Conservation (phyloP, 2,888 invertebrate species). For the Ornithoptera alexandrae region DNA sequence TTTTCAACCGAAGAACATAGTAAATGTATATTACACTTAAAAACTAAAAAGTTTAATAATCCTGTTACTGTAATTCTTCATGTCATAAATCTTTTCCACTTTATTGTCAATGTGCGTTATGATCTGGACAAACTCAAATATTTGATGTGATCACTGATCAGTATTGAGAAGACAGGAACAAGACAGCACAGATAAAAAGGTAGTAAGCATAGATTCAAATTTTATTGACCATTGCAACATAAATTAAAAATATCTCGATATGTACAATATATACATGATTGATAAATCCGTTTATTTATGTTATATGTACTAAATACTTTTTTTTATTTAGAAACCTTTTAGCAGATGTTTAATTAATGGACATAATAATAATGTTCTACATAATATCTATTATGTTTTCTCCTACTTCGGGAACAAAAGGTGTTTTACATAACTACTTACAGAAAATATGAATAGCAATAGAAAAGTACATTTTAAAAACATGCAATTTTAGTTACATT, state of each 20-base stretch:
- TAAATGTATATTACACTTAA: conserved; percentile 11
- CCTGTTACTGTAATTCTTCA: conserved; percentile 12
- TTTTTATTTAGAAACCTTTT: neutral
- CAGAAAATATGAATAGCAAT: no score
- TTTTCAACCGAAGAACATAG: conserved; percentile 14
- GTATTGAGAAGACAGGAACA: conserved; percentile 14
- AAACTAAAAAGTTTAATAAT: conserved; percentile 4
- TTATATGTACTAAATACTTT: neutral
- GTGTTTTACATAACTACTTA: no score
- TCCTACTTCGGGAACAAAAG: no score
- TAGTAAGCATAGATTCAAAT: neutral
- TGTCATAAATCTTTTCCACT: conserved; percentile 14
- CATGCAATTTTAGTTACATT: no score
- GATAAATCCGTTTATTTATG: neutral
- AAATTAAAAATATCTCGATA: neutral
- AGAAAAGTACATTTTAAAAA: no score
- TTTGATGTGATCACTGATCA: conserved; percentile 15
- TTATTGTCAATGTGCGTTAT: conserved; percentile 27
- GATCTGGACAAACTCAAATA: neutral
- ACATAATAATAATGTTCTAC: no score
- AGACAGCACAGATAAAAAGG: conserved; percentile 6
- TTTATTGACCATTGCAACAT: conserved; percentile 3
- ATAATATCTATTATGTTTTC: no score
- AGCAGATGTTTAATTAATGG: neutral
- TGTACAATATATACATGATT: neutral